These are phyloP conservation scores for Gasteruption jaculator DNA, from an alignment of 2,888 invertebrate species.

Conservation along the genomic window DNA sequence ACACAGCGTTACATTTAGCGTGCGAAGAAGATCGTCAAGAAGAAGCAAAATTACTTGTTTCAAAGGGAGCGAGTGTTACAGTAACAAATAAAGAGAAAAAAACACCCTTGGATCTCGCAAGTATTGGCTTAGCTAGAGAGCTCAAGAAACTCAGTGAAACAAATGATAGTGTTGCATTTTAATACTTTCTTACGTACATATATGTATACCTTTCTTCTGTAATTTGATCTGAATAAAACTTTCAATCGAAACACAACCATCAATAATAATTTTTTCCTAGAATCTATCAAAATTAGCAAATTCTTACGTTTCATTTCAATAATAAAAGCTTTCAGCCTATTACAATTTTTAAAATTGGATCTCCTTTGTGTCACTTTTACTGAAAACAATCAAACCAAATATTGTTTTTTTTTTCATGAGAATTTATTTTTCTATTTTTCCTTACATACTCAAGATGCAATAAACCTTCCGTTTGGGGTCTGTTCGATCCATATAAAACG, in stretches of 20 bases:
- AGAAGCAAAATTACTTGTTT: conserved; percentile 62
- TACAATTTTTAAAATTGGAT: too few species aligned
- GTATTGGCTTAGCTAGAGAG: conserved; percentile 27
- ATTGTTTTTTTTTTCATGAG: conserved; percentile 10
- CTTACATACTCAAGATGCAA: conserved; percentile 36
- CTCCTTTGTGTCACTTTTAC: too few species aligned
- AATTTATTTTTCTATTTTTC: conserved; percentile 36
- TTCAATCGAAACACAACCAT: conserved; percentile 16
- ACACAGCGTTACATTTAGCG: conserved; percentile 76
- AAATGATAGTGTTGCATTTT: conserved; percentile 4
- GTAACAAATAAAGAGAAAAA: conserved; percentile 63
- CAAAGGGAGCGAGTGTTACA: conserved; percentile 61
- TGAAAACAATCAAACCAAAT: conserved; percentile 2
- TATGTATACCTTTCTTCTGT: too few species aligned
- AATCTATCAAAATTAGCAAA: too few species aligned
- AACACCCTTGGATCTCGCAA: conserved; percentile 61
- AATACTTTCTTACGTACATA: too few species aligned
- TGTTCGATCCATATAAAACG: conserved; percentile 47
- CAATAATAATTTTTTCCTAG: conserved; percentile 8
- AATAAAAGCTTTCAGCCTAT: too few species aligned
- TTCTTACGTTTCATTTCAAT: too few species aligned
- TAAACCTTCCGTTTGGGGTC: conserved; percentile 27
- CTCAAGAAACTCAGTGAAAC: conserved; percentile 28
- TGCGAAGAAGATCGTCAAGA: conserved; percentile 75
- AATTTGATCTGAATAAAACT: too few species aligned